Conservation (phyloP, 2,888 invertebrate genomes). For the Trichogramma evanescens region DNA sequence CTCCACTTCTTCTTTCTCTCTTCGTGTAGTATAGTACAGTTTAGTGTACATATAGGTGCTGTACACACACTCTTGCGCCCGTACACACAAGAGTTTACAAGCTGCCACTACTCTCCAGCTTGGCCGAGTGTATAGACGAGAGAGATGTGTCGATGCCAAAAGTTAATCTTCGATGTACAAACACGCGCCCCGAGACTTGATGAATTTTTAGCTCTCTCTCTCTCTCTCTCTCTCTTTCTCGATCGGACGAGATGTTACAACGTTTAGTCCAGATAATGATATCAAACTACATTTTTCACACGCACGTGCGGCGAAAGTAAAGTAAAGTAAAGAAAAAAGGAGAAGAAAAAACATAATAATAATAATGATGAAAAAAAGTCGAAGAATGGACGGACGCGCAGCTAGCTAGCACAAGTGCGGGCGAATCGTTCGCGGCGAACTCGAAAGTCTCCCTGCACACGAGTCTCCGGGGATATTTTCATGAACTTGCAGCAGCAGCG, state of each 20-base stretch:
- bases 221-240: too few species aligned
- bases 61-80: not conserved
- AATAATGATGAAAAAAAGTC: not conserved
- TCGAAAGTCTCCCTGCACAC: constrained; percentile 1
- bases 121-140: not conserved
- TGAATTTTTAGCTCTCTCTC: too few species aligned
- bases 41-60: too few species aligned
- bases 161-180: too few species aligned
- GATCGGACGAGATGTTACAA: too few species aligned
- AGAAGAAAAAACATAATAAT: not conserved
- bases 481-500: not conserved
- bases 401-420: not conserved
- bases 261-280: too few species aligned
- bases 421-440: constrained; percentile 19
- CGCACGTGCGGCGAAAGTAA: not conserved
- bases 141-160: too few species aligned
- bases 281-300: not conserved
- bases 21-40: too few species aligned
- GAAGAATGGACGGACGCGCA: not conserved
- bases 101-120: constrained; percentile 14
- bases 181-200: too few species aligned
- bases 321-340: too few species aligned
- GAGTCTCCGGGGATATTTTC: constrained; percentile 19
- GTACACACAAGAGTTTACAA: not conserved
- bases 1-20: not conserved